Evolutionary conservation across 2,888 invertebrate species (phyloP), one percentile per base, ranked within the genome.

Genomic region (Athalia circularis): DNA sequence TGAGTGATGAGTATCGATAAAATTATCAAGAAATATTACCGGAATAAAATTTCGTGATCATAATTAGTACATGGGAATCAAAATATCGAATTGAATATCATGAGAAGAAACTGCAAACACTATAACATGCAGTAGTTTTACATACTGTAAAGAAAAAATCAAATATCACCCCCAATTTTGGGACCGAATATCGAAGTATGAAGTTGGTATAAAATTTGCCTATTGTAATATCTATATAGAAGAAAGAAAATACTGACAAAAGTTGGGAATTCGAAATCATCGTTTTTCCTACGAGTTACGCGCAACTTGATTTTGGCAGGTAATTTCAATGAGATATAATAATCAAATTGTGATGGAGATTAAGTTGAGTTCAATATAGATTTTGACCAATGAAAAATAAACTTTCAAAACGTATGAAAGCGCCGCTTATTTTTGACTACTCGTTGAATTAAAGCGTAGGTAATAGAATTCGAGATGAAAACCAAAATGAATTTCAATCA

Each of bases 231-330:
- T 11, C n/a, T 54, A 54, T 54, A n/a, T 54, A n/a, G 54, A 54
- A 54, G 29, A 29, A 29, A 29, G 29, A 29, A 29, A 29, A 29
- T 29, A 29, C 29, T 29, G 29, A 0, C 1, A 29, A 29, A 29
- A 29, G 3, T 54, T 54, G 9, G 11, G 45, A 47, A 13, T 6
- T 13, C 59, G 72, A 59, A 72, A 72, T 72, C 72, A 72, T 72
- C 72, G 72, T 72, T 72, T 72, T 43, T 8, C 43, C 45, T 72
- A 57, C 59, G 72, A 72, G 72, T 59, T 59, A 11, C 45, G 72
- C 45, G 72, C 50, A 50, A 50, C 4, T 50, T 64, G 11, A 52
- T 61, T 61, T 4, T 47, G 67, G 50, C 67, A 67, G 67, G 67
- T 50, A 67, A 67, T 48, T 67, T 67, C 8, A 48, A 50, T 52